Base-by-base conservation (phyloP, 2,797 vertebrate species). In the Enteromius argenteus region DNA sequence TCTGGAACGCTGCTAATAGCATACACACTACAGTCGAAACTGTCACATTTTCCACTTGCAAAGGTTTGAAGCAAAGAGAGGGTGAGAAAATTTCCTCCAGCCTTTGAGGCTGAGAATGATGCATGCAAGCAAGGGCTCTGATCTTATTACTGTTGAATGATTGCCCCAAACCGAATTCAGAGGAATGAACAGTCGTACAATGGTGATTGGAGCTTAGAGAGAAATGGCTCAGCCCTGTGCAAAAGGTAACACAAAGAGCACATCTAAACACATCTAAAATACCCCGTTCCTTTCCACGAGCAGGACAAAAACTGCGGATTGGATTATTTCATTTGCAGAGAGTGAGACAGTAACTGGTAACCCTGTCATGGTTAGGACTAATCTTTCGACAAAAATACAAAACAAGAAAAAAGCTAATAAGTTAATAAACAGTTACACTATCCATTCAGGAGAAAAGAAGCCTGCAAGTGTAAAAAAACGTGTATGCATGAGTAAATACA, bases 61-160 rank as follows among this genome's bases (percentile, higher is more conserved):
- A 79, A 76, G 80, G 72, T 71, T 64, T 56, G 37, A 58, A 81
- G 64, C 39, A 32, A 58, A 68, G 53, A 67, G 64, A 78, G 75
- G 66, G 77, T 71, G 27, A 60, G 56, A 86, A 51, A 64, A 79
- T 85, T 75, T 83, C 60, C 46, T 66, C 62, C 35, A 39, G n/a
- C 46, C 81, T 86, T 75, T 83, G n/a, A 81, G 68, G 23, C 64
- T 44, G 56, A 60, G 74, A 71, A 62, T 81, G 78, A 83, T 79
- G 72, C 79, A 81, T 86, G 77, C 82, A 81, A 71, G 84, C 71
- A 0, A 37, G 58, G 69, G 64, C 86, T 71, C 27, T 85, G 81
- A 90, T 89, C 83, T 84, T 87, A 86, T 90, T 86, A 86, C 67
- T 10, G 56, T 51, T 90, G 80, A 88, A 85, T 76, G 86, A 87